Evolutionary conservation across 2,888 invertebrate genomes (phyloP), one percentile per base, ranked within the genome.

Genomic region (Cantharis rustica): DNA sequence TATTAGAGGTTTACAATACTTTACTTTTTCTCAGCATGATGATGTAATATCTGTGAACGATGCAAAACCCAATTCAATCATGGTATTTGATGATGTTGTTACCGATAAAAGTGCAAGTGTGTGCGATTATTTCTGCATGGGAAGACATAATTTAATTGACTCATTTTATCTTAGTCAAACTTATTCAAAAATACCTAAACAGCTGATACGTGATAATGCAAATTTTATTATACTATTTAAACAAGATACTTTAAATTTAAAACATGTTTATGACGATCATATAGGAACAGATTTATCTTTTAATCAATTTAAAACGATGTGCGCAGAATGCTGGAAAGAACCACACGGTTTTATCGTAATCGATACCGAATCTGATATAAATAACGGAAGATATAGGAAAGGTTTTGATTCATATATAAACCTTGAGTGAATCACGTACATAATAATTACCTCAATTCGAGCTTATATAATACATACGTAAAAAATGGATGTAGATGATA

Each of bases 21-120:
- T 31, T 61, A 69, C 69, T 13, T 69, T 31, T 31, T 9, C 15
- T 47, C 17, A 17, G 9, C 78, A 80, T 63, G 79, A 81, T 16
- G 75, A 82, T 61, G 76, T 83, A 7, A 66, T 79, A 23, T 9
- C 71, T 20, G 79, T 83, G 11, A n/a, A 80, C 11, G 77, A 81
- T 23, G 83, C 84, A 3, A 80, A 80, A 79, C 66, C 75, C 70
- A 81, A 84, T 79, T 85, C 84, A 16, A 79, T 86, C 13, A 81
- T 87, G 72, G 85, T 87, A 70, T 86, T 86, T 77, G 85, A 86
- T 80, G 86, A 87, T 82, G 83, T 86, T 20, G 81, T 83, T 16
- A 85, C 84, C 69, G 84, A 84, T 27, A 83, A 83, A 68, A 82
- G 83, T 74, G 77, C 81, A 23, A 81, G 79, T 31, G 82, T 86